phyloP scores from a whole-genome alignment of 2,888 invertebrate species.

The Drosophila kanekoi region DNA sequence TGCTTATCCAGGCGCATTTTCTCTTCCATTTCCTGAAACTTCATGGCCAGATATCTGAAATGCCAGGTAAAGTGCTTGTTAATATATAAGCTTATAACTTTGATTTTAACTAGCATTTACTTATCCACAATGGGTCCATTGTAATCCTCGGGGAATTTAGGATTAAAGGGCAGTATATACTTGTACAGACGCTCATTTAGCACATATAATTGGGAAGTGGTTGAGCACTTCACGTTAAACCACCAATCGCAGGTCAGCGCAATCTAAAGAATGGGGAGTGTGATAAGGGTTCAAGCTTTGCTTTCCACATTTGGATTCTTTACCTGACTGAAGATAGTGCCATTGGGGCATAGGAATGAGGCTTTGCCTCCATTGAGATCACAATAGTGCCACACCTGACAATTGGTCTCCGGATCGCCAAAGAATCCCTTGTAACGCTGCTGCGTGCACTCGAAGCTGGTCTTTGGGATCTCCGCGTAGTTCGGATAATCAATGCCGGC shows the following conservation, averaged over 20 bases:
- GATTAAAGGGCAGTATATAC: conserved; percentile 93
- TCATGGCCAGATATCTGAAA: conserved; percentile 90
- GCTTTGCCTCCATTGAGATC: conserved; percentile 96
- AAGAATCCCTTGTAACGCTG: conserved; percentile 96
- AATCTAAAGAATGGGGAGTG: conserved; percentile 84
- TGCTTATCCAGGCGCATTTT: conserved; percentile 90
- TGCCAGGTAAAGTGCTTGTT: background rate
- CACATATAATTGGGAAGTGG: conserved; percentile 93
- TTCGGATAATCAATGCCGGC: conserved; percentile 94
- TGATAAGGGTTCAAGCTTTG: background rate
- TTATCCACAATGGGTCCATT: conserved; percentile 94
- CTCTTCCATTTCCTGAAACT: conserved; percentile 95
- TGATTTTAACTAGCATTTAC: conserved; percentile 85
- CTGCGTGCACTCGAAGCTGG: conserved; percentile 92
- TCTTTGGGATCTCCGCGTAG: conserved; percentile 90
- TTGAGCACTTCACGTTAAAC: conserved; percentile 95
- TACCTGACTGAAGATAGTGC: conserved; percentile 94
- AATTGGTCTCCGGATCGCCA: conserved; percentile 94
- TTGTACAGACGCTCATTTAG: conserved; percentile 95
- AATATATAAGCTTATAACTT: too few species aligned
- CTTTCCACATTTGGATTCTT: background rate
- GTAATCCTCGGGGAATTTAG: conserved; percentile 95
- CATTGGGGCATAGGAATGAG: conserved; percentile 95
- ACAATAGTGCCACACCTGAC: conserved; percentile 97
- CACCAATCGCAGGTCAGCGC: conserved; percentile 96